Evolutionary conservation across 37 sponge, comb jelly and placozoan genomes (phyloP), one percentile per base, ranked within the genome.

Genomic region (Axinella damicornis): DNA sequence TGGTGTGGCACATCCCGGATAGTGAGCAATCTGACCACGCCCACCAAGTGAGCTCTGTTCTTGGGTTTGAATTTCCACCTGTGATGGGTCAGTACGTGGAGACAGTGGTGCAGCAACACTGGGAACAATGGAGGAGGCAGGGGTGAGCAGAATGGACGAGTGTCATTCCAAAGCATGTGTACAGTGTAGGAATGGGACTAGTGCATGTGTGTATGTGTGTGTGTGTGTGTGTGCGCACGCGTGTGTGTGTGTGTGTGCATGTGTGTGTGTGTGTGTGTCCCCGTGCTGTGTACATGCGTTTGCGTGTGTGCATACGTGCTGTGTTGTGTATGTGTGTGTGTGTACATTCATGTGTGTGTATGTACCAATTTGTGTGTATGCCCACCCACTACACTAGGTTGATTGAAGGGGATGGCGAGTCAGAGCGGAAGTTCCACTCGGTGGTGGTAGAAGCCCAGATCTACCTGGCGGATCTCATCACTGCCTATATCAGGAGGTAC

Each of bases 71-170:
- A 24, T 72, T 72, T 27, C 73, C 73, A 5, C 78, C 77, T 37
- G 70, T 77, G 30, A 38, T 85, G 78, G 57, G 39, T 22, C 30
- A 58, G 59, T 69, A 69, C 13, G 22, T 77, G 20, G 78, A 77
- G 78, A 13, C 38, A n/a, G 20, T 77, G 0, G 70, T 77, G 0
- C 62, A 76, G 59, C 13, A 57, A 11, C 57, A 69, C 19, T 85
- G 85, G 85, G 67, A 65, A 30, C 17, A 57, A 37, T 82, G 83
- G 83, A 71, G 52, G 53, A 69, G 24, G 5, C 38, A 84, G 66
- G 83, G 73, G 73, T 71, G 59, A 57, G 68, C 32, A n/a, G 67
- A 28, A 15, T 34, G 77, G 77, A 21, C 19, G 5, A 25, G 65
- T 82, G 14, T 76, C 74, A 37, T 52, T 73, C 17, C 46, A n/a